Conservation (phyloP, 1,140 invertebrate species). For the Drosophila ercepeae region DNA sequence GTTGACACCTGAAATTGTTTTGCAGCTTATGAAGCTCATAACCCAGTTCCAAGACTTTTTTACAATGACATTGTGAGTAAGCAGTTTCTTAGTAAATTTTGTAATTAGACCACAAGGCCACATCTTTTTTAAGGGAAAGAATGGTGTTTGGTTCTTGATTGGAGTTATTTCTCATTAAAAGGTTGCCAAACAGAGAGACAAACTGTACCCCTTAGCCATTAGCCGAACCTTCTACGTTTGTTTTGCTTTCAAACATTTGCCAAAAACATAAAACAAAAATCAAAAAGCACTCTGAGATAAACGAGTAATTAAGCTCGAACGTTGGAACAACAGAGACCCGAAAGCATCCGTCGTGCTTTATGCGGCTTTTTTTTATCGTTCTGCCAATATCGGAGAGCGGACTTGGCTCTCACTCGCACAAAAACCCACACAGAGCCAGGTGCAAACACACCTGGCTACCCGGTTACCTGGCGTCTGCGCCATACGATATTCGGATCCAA, state of each 20-base stretch:
- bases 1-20: slow-evolving; percentile 18
- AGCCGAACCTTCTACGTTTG: slow-evolving; percentile 8
- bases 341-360: slow-evolving; percentile 34
- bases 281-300: slow-evolving; percentile 39
- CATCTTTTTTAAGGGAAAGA: neutral
- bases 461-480: slow-evolving; percentile 14
- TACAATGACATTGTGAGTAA: slow-evolving; percentile 2
- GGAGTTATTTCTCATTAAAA: neutral
- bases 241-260: slow-evolving; percentile 37
- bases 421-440: neutral
- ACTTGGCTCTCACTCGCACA: slow-evolving; percentile 5
- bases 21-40: neutral
- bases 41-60: slow-evolving; percentile 17
- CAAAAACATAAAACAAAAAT: slow-evolving; percentile 19
- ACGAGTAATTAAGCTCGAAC: slow-evolving; percentile 55
- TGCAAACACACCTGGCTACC: slow-evolving; percentile 40
- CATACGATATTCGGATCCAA: slow-evolving; percentile 23
- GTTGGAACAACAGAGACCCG: slow-evolving; percentile 13
- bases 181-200: neutral
- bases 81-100: slow-evolving; percentile 3
- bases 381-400: slow-evolving; percentile 31
- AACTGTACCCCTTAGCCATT: slow-evolving; percentile 24
- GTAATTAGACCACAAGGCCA: slow-evolving; percentile 8
- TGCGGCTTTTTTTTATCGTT: slow-evolving; percentile 35
- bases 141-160: neutral